Evolutionary conservation across 2,113 vertebrate species (phyloP), one percentile per base, ranked within the genome.

Genomic region (Ageneiosus marmoratus): DNA sequence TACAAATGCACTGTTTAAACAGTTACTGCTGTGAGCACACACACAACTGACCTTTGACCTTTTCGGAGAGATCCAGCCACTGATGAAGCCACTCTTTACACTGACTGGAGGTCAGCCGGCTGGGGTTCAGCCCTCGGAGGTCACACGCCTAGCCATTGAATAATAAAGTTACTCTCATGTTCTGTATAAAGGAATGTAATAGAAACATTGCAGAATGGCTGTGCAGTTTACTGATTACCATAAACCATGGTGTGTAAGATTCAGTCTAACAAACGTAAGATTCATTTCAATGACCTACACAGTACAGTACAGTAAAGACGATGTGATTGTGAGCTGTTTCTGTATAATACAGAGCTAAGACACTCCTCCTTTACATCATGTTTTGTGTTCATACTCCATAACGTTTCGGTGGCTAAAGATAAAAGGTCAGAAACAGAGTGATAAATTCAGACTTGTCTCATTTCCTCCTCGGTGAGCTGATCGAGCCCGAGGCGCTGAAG

Each of bases 51-150:
- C 95, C 94, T 93, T 92, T 90, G 60, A 96, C 88, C 56, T 82
- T 87, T 11, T 91, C 86, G 81, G 95, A 95, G 7, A 96, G 89
- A 27, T 92, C 32, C 1, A 95, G 86, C 95, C 95, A 96, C 80
- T 94, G 93, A 81, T 90, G 88, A 88, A 96, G 91, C 95, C 95
- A 96, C 11, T 87, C 89, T 22, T 87, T 74, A 87, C 95, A 96
- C 77, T 91, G 89, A 0, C 87, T 63, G 72, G 70, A 37, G 63
- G 84, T 86, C 6, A 95, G 83, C 2, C 74, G 88, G 0, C 90
- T 86, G 37, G 93, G 86, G 87, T 94, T 91, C 8, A 96, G 88
- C 7, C 95, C 95, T 0, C 95, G 93, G 48, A 94, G 88, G 69
- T 95, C 95, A 84, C 95, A 96, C 5, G 95, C 95, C 95, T 96